Conservation (phyloP, 2,888 invertebrate species). For the Ligdia adustata region DNA sequence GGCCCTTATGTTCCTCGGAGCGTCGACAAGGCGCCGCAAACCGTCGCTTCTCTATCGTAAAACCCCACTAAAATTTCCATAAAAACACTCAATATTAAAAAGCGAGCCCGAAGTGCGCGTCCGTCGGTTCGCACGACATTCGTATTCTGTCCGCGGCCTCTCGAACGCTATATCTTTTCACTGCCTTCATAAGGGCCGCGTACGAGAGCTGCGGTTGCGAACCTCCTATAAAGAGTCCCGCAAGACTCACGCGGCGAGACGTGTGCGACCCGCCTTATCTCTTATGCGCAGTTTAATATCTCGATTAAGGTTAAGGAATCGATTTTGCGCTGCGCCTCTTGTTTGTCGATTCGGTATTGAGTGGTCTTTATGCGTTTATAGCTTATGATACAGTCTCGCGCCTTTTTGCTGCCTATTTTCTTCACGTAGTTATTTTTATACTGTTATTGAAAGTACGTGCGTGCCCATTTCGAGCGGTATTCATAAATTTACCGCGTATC, state of each 20-base stretch:
- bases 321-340: conserved; percentile 46
- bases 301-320: conserved; percentile 56
- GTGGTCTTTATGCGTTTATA: conserved; percentile 40
- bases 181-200: conserved; percentile 68
- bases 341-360: conserved; percentile 52
- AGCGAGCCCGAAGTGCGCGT: conserved; percentile 60
- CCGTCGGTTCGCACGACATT: conserved; percentile 62
- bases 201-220: conserved; percentile 55
- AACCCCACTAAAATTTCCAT: conserved; percentile 56
- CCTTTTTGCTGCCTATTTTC: conserved; percentile 37
- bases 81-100: conserved; percentile 74
- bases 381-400: conserved; percentile 41
- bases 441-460: conserved; percentile 28
- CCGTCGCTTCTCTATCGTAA: conserved; percentile 51
- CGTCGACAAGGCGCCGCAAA: conserved; percentile 47
- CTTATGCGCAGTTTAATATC: conserved; percentile 57
- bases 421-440: conserved; percentile 33
- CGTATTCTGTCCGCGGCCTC: conserved; percentile 67
- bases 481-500: conserved; percentile 28
- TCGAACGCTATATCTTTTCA: conserved; percentile 71
- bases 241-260: conserved; percentile 48
- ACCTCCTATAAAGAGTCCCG: conserved; percentile 70
- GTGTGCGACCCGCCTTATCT: conserved; percentile 58
- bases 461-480: conserved; percentile 21
- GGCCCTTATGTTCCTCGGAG: conserved; percentile 41